Evolutionary conservation across 2,113 vertebrate species (phyloP).

Genomic region (Lophotis ruficrista): DNA sequence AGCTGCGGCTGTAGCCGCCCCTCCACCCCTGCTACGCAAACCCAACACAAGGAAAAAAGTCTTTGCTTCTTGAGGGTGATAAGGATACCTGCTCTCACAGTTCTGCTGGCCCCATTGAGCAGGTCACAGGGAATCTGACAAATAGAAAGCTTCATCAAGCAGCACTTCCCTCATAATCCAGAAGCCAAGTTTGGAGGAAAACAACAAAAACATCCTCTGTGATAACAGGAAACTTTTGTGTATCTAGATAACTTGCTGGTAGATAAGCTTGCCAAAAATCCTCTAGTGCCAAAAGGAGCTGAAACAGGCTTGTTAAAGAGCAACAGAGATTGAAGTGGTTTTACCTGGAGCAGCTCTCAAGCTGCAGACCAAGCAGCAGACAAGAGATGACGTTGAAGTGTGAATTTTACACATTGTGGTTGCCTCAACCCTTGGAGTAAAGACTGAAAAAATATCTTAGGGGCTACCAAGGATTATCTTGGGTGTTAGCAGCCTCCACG

Average conservation of each 20-base stretch:
- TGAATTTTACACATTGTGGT: background rate
- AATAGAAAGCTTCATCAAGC: background rate
- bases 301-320: background rate
- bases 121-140: background rate
- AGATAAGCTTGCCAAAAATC: background rate
- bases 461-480: background rate
- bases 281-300: background rate
- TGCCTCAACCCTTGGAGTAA: background rate
- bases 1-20: too few species aligned
- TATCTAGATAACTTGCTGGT: background rate
- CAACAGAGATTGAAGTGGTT: background rate
- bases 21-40: too few species aligned
- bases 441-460: background rate
- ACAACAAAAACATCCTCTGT: background rate
- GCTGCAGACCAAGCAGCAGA: background rate
- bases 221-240: constrained; percentile 11
- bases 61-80: background rate
- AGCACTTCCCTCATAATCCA: background rate
- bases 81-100: background rate
- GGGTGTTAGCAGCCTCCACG: background rate
- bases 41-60: background rate
- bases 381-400: background rate
- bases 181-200: background rate
- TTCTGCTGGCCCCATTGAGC: background rate
- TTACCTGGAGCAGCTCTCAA: background rate